Conservation (phyloP, 2,888 invertebrate genomes). For the Leptinotarsa peninsularis region DNA sequence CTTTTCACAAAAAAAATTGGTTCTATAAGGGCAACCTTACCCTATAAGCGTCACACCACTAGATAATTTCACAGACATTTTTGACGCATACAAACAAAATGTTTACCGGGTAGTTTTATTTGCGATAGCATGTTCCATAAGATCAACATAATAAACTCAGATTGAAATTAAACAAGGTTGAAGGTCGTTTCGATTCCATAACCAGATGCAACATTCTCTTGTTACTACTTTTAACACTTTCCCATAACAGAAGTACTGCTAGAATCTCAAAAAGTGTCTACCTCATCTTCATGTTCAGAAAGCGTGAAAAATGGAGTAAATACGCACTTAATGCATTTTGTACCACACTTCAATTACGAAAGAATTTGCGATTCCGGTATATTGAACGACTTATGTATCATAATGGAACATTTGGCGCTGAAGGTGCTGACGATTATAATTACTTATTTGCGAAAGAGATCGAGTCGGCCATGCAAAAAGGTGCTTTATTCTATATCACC, state of each 20-base stretch:
- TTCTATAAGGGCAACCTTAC: too few species aligned
- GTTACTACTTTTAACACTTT: constrained; percentile 21
- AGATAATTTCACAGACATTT: too few species aligned
- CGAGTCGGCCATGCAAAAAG: background rate
- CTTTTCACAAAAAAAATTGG: too few species aligned
- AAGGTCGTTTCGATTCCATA: background rate
- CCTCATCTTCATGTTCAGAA: constrained; percentile 36
- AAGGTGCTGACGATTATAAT: background rate
- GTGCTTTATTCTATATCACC: background rate
- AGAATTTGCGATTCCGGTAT: constrained; percentile 20
- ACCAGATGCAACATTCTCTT: constrained; percentile 1
- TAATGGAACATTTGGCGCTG: constrained; percentile 18
- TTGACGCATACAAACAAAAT: too few species aligned
- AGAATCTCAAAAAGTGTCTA: constrained; percentile 17
- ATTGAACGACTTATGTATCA: constrained; percentile 19
- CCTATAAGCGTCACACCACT: too few species aligned
- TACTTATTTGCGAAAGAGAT: constrained; percentile 3
- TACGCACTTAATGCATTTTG: constrained; percentile 25
- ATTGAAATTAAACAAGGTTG: background rate
- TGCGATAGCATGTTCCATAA: background rate
- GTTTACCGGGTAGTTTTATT: too few species aligned
- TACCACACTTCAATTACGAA: constrained; percentile 24
- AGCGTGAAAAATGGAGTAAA: constrained; percentile 38
- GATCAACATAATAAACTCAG: background rate
- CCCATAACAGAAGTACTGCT: constrained; percentile 9